These are phyloP conservation scores for Lacerta viridis DNA, from an alignment of 2,797 vertebrate species.

Conservation along the genomic window DNA sequence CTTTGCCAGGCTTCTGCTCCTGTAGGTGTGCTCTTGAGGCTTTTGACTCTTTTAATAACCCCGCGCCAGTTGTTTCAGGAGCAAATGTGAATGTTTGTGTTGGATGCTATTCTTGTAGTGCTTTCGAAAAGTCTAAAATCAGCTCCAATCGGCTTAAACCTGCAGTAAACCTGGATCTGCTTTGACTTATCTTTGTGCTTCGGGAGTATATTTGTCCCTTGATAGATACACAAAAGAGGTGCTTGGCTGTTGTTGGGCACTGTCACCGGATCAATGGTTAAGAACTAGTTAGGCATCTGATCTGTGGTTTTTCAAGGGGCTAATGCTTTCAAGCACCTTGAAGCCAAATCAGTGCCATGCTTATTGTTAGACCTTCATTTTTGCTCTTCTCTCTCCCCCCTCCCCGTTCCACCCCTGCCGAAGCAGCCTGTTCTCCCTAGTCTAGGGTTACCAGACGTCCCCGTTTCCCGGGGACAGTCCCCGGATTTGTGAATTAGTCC, in stretches of 20 bases:
- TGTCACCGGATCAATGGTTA: neutral
- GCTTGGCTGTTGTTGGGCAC: neutral
- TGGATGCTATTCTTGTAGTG: neutral
- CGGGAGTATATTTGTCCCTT: neutral
- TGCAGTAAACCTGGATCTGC: neutral
- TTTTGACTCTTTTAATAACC: neutral
- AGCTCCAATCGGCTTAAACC: neutral
- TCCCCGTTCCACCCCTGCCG: too few species aligned
- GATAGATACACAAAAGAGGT: neutral
- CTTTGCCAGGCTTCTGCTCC: neutral
- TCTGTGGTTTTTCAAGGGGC: neutral
- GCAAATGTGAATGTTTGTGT: neutral
- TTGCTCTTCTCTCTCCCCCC: neutral
- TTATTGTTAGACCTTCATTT: neutral
- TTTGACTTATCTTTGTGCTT: neutral
- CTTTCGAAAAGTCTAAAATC: neutral
- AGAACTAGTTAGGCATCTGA: neutral
- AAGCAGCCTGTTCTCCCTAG: too few species aligned
- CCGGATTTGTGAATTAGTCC: too few species aligned
- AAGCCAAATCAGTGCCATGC: neutral
- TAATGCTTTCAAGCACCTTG: neutral
- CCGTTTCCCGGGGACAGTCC: too few species aligned
- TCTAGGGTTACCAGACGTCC: too few species aligned
- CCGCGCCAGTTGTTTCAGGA: neutral
- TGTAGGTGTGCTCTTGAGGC: neutral